A percentile compares a stretch with the other conserved stretches of the same genome.
phyloP scores from a whole-genome alignment of 2,888 invertebrate species.

The Folsomia candida region DNA sequence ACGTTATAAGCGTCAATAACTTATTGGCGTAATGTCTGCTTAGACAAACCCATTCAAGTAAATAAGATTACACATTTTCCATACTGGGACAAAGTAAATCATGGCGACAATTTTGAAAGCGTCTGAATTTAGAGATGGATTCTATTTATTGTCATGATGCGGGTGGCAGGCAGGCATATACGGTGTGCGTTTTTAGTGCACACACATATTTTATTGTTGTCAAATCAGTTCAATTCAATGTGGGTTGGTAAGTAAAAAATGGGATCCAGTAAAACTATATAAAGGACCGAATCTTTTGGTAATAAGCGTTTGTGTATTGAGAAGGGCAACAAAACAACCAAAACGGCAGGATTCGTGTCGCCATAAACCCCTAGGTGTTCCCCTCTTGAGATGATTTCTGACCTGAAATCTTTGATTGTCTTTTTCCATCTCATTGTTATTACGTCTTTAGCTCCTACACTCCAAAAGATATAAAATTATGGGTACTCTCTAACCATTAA shows the following conservation, averaged over 20 bases:
- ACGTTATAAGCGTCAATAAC: neutral
- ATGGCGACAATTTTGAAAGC: too few relatives aligned
- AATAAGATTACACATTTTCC: too few relatives aligned
- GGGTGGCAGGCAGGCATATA: conserved; percentile 29
- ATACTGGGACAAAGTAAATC: too few relatives aligned
- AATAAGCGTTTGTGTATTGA: conserved; percentile 17
- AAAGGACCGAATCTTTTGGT: conserved; percentile 37
- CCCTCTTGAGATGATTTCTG: conserved; percentile 44
- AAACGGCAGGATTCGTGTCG: conserved; percentile 50
- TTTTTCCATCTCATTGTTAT: conserved; percentile 23
- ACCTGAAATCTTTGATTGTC: conserved; percentile 50
- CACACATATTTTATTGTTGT: too few relatives aligned
- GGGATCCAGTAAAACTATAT: conserved; percentile 29
- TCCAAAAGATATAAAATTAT: conserved; percentile 1
- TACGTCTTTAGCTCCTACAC: neutral
- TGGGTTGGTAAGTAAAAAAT: conserved; percentile 19
- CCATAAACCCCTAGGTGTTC: conserved; percentile 51
- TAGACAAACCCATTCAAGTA: too few relatives aligned
- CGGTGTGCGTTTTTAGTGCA: too few relatives aligned
- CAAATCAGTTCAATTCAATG: conserved; percentile 15
- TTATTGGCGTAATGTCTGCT: too few relatives aligned
- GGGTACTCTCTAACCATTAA: neutral
- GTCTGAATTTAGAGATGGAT: neutral
- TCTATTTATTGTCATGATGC: conserved; percentile 2
- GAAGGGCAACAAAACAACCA: conserved; percentile 39